phyloP scores from a whole-genome alignment of 1,140 invertebrate genomes.

The Phocides pigmalion region DNA sequence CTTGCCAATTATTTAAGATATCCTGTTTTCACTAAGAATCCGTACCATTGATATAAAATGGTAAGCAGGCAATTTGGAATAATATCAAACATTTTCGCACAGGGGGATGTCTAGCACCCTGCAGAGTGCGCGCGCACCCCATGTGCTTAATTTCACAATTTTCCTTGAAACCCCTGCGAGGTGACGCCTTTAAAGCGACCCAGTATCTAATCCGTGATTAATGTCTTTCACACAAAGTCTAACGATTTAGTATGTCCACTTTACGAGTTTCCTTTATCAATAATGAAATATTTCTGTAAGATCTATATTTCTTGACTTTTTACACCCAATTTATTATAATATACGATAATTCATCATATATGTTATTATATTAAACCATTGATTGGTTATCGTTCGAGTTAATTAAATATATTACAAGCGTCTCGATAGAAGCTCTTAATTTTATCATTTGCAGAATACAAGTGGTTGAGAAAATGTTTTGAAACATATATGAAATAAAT shows the following conservation, averaged over 20 bases:
- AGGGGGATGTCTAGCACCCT: not conserved
- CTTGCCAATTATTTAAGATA: not conserved
- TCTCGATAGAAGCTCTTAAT: no score
- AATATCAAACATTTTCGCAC: conserved; percentile 2
- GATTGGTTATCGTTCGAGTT: no score
- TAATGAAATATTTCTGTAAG: no score
- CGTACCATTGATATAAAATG: not conserved
- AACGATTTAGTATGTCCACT: not conserved
- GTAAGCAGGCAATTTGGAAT: conserved; percentile 8
- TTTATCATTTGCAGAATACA: no score
- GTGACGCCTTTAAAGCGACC: conserved; percentile 7
- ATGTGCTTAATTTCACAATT: conserved; percentile 10
- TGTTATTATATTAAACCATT: no score
- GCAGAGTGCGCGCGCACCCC: conserved; percentile 21
- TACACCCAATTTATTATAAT: no score
- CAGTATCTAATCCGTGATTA: not conserved
- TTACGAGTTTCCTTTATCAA: no score
- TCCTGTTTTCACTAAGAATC: not conserved
- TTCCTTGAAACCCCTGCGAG: conserved; percentile 8
- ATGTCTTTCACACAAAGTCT: not conserved
- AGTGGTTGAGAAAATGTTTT: no score
- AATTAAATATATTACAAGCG: no score
- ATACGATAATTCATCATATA: no score
- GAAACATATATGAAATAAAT: no score
- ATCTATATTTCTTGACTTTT: no score